phyloP scores from a whole-genome alignment of 2,888 invertebrate genomes.

The Mamestra brassicae region DNA sequence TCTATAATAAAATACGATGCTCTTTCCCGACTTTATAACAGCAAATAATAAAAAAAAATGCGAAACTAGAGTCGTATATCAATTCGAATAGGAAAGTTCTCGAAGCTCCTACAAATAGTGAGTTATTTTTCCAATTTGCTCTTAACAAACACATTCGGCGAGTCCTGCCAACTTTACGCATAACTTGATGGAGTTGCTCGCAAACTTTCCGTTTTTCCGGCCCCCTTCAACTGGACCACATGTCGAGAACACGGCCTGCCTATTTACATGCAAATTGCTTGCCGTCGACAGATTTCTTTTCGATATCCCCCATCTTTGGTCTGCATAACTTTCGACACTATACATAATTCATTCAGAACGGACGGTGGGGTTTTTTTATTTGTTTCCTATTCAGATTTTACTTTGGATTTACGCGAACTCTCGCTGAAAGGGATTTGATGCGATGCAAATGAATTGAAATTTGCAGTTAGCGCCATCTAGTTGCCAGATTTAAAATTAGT shows the following conservation, averaged over 20 bases:
- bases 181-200: conserved; percentile 73
- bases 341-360: conserved; percentile 76
- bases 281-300: conserved; percentile 75
- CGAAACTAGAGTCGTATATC: conserved; percentile 75
- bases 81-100: conserved; percentile 67
- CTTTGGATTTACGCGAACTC: conserved; percentile 38
- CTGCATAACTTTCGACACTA: conserved; percentile 74
- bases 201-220: conserved; percentile 61
- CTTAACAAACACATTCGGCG: conserved; percentile 73
- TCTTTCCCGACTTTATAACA: conserved; percentile 54
- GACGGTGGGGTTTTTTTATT: conserved; percentile 69
- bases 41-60: conserved; percentile 41
- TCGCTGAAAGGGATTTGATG: conserved; percentile 50
- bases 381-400: conserved; percentile 65
- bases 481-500: conserved; percentile 29
- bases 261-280: conserved; percentile 84
- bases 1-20: conserved; percentile 27
- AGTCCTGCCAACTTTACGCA: conserved; percentile 78
- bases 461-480: conserved; percentile 69
- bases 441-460: conserved; percentile 42
- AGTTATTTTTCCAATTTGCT: conserved; percentile 80
- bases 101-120: conserved; percentile 61
- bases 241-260: conserved; percentile 71
- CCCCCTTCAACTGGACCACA: conserved; percentile 74
- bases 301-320: conserved; percentile 69